These are phyloP conservation scores for Merops nubicus DNA, from an alignment of 2,113 vertebrate species.

Conservation along the genomic window DNA sequence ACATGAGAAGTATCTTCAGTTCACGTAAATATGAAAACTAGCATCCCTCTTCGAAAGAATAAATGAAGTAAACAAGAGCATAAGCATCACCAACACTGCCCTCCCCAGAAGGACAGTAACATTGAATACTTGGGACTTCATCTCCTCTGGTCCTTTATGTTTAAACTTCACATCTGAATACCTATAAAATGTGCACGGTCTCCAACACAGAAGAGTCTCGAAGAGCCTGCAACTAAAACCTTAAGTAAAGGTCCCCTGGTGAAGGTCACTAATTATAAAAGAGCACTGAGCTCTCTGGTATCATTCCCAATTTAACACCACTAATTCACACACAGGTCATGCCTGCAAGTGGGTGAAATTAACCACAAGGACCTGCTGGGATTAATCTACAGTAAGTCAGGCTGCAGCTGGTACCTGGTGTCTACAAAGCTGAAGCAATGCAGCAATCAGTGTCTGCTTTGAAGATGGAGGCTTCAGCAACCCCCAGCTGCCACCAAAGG, in stretches of 20 bases:
- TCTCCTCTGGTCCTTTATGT: not conserved
- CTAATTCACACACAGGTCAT: not conserved
- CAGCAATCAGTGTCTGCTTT: not conserved
- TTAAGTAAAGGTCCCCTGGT: not conserved
- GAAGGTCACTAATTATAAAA: conserved; percentile 10
- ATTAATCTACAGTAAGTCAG: not conserved
- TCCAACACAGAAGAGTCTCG: not conserved
- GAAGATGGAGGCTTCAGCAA: not conserved
- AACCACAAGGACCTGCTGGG: not conserved
- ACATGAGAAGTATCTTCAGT: not conserved
- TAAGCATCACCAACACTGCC: not conserved
- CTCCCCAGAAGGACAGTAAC: not conserved
- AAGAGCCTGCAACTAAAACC: not conserved
- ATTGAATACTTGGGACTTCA: not conserved
- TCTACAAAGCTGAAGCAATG: not conserved
- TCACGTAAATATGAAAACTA: not conserved
- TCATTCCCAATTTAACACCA: not conserved
- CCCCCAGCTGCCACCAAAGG: not conserved
- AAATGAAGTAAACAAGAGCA: not conserved
- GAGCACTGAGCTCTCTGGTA: not conserved
- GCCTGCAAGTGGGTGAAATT: not conserved
- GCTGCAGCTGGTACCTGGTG: not conserved
- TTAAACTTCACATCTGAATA: not conserved
- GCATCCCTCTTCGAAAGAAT: not conserved
- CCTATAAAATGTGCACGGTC: not conserved